A percentile compares a stretch with the other conserved stretches of the same genome.
Evolutionary conservation across 2,797 vertebrate species (phyloP).

Genomic region (Heterohyrax brucei): DNA sequence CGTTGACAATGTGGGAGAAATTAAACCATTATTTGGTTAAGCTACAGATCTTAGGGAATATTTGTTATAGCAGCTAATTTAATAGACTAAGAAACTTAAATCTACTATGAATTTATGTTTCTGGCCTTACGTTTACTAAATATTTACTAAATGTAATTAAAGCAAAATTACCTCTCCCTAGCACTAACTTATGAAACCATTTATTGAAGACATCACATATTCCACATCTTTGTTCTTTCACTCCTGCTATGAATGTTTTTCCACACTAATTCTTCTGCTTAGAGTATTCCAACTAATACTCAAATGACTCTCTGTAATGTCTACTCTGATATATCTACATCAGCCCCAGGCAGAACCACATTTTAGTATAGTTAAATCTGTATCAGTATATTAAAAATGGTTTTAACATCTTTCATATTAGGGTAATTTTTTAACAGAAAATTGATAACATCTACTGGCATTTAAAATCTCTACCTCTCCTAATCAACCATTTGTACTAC

Average conservation of each 20-base stretch:
- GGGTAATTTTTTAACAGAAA: not conserved
- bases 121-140: not conserved
- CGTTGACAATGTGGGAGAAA: not conserved
- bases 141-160: not conserved
- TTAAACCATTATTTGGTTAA: not conserved
- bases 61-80: not conserved
- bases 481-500: slow-evolving; percentile 10
- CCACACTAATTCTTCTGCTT: not conserved
- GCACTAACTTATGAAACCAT: not conserved
- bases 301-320: not conserved
- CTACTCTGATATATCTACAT: not conserved
- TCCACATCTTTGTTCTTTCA: not conserved
- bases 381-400: not conserved
- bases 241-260: not conserved
- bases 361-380: not conserved
- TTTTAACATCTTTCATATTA: not conserved
- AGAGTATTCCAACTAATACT: not conserved
- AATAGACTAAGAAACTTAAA: not conserved
- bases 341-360: not conserved
- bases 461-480: not conserved
- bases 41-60: not conserved
- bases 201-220: not conserved
- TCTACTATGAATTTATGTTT: not conserved
- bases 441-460: not conserved
- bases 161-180: not conserved